Evolutionary conservation across 2,888 invertebrate species (phyloP), one percentile per base, ranked within the genome.

Genomic region (Byasa hedistus): DNA sequence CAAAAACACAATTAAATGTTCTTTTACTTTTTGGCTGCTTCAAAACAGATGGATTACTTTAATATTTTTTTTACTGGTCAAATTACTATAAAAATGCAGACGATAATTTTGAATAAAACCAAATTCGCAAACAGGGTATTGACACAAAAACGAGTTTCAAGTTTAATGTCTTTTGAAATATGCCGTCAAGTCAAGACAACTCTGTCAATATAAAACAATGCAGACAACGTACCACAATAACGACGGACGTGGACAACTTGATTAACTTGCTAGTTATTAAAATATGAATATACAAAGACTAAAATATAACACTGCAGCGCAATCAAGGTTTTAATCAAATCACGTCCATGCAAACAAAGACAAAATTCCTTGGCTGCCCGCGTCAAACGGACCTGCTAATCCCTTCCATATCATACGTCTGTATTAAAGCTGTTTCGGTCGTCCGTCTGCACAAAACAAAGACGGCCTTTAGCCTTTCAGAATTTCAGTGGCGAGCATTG

Each of bases 401-500:
- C 70, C 69, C 60, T 66, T 69, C 59, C 65, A 58, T 68, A 72
- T 65, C 64, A 56, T 68, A 71, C 66, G 68, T 69, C 69, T 70
- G 70, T 70, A 72, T 68, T 73, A 72, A 73, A 73, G 69, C 71
- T 70, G 69, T 64, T 70, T 70, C 63, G 66, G 69, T 68, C 69
- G 68, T 69, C 62, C 65, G 69, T 72, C 73, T 72, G 72, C 59
- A 62, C 67, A 64, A 75, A 75, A 77, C 78, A 76, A 77, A 76
- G 78, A 75, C 74, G 71, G 71, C 75, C 74, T 72, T 68, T 68
- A 67, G 69, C 71, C 70, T 76, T 79, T 78, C 74, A 74, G 74
- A 72, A 73, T 72, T 73, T 70, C 70, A 70, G 66, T 63, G 69
- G 72, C 73, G 71, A 69, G 72, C 73, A 75, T 79, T 77, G 79